Evolutionary conservation across 2,797 vertebrate species (phyloP).

Genomic region (Aplochiton taeniatus): DNA sequence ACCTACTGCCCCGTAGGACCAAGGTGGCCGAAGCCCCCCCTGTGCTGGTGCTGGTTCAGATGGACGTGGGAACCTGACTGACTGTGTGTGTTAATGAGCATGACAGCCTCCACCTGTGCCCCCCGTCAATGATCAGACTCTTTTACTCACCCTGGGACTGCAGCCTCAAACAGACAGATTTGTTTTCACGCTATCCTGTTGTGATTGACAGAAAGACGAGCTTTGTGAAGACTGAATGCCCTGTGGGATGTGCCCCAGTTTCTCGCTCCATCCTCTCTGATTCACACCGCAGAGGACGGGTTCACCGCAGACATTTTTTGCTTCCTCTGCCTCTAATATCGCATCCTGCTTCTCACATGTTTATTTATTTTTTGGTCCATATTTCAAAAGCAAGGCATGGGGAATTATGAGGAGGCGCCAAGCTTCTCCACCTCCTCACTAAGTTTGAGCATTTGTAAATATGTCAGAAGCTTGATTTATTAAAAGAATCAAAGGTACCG

Average conservation of each 20-base stretch:
- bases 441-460: slow-evolving; percentile 12
- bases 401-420: too few species aligned
- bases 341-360: not conserved
- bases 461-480: not conserved
- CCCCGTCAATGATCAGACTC: not conserved
- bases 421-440: too few species aligned
- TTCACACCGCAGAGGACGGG: slow-evolving; percentile 7
- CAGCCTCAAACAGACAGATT: slow-evolving; percentile 7
- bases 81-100: not conserved
- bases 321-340: not conserved
- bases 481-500: not conserved
- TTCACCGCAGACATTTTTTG: not conserved
- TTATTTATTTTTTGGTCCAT: too few species aligned
- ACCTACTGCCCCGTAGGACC: slow-evolving; percentile 65
- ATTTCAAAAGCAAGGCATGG: too few species aligned
- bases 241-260: slow-evolving; percentile 51
- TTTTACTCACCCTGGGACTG: not conserved
- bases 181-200: slow-evolving; percentile 3
- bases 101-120: not conserved
- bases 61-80: slow-evolving; percentile 66
- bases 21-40: slow-evolving; percentile 77
- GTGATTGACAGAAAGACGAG: slow-evolving; percentile 43
- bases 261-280: slow-evolving; percentile 15
- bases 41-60: slow-evolving; percentile 73
- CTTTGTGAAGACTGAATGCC: slow-evolving; percentile 33